Evolutionary conservation across 2,797 vertebrate species (phyloP), one percentile per base, ranked within the genome.

Genomic region (Karalla daura): DNA sequence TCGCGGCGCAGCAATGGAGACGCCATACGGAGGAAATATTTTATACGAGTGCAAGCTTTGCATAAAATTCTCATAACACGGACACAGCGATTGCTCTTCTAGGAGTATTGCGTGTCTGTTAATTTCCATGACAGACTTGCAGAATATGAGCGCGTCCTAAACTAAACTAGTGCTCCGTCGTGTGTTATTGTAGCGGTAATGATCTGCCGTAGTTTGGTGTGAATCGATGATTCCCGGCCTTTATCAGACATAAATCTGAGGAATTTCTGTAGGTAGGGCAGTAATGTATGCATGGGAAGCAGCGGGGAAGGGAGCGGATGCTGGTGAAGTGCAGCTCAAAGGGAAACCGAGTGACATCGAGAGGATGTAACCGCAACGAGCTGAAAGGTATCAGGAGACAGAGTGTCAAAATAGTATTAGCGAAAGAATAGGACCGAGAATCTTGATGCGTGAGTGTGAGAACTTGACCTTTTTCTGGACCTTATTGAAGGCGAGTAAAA

Each of bases 251-350:
- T 70, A 68, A 74, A 77, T 78, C 61, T 59, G 5, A 73, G 41
- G 43, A 28, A 75, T 50, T 74, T 23, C 61, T 64, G 21, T 7
- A 64, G 68, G 56, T 68, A 15, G 13, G 32, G 32, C 0, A 2
- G 15, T 75, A 74, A 83, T 80, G 43, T 68, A 77, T 86, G 55
- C 61, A 68, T 47, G 44, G 47, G n/a, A 18, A 51, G 5, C 53
- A 70, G 65, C 47, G 23, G 51, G 52, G 59, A 45, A 28, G 67
- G 7, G 18, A 44, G 69, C 67, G 21, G 55, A 47, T n/a, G n/a
- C 20, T 2, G 24, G 43, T 72, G 27, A 62, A 62, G 23, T 65
- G 62, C 40, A 25, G 53, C 46, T 55, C 27, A 46, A 56, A 70
- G 36, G 5, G 41, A 78, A 62, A 63, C 7, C 3, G 2, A 45